Conservation (phyloP, 1,140 invertebrate genomes). For the Araneus ventricosus region DNA sequence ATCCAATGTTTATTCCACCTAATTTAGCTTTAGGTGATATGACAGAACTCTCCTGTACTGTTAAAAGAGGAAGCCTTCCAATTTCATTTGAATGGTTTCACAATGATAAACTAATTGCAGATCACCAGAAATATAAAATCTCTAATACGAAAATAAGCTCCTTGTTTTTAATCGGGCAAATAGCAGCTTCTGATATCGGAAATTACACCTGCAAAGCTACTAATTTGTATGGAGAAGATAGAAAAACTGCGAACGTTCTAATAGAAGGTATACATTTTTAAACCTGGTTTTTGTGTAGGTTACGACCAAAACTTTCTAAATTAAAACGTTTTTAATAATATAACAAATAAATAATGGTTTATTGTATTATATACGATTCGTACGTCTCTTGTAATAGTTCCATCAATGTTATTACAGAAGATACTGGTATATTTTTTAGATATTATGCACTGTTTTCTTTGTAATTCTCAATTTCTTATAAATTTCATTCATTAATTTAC, state of each 20-base stretch:
- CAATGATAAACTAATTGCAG: neutral
- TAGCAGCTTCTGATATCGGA: constrained; percentile 6
- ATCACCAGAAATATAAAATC: constrained; percentile 18
- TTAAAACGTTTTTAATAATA: neutral
- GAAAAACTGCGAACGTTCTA: neutral
- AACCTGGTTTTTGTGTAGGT: neutral
- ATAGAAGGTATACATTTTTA: constrained; percentile 47
- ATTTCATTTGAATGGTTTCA: constrained; percentile 47
- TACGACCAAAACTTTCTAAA: neutral
- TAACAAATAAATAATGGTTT: too few relatives aligned
- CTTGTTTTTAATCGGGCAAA: constrained; percentile 23
- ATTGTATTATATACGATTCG: neutral
- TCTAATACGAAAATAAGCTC: constrained; percentile 19
- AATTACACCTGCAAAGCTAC: constrained; percentile 58
- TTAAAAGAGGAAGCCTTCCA: constrained; percentile 63
- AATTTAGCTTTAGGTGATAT: constrained; percentile 55
- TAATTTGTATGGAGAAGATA: constrained; percentile 50
- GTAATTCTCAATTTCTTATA: too few relatives aligned
- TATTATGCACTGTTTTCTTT: neutral
- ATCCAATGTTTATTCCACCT: constrained; percentile 42
- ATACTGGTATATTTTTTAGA: neutral
- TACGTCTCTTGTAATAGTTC: neutral
- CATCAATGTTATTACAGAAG: neutral
- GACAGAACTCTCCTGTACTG: constrained; percentile 12
- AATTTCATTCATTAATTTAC: too few relatives aligned